A percentile compares a stretch with the other conserved stretches of the same genome.
Evolutionary conservation across 2,797 vertebrate species (phyloP).

Genomic region (Hozukius guyotensis): DNA sequence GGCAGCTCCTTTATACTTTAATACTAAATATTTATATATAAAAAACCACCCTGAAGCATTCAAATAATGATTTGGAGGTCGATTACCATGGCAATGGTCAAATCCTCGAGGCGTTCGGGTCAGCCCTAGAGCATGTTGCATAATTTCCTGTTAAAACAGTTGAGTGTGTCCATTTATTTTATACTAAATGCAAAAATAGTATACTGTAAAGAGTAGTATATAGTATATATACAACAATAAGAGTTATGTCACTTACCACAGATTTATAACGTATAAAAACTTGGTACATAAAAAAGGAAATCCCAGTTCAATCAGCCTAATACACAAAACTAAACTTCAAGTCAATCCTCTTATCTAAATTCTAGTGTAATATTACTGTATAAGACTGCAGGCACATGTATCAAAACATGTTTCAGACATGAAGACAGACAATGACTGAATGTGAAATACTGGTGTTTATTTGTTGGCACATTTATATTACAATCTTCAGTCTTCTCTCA

Average conservation of each 20-base stretch:
- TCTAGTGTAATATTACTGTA: background rate
- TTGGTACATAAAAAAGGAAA: background rate
- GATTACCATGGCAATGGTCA: too few species aligned
- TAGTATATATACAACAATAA: background rate
- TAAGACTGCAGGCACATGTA: background rate
- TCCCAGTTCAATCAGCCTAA: background rate
- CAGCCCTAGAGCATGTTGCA: background rate
- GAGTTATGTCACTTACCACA: background rate
- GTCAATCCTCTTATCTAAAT: background rate
- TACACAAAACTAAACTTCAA: background rate
- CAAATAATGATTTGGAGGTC: too few species aligned
- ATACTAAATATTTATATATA: too few species aligned
- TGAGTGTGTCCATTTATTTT: background rate
- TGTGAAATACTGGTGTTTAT: slow-evolving; percentile 91
- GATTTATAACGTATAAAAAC: background rate
- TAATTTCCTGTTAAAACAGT: background rate
- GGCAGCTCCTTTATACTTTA: background rate
- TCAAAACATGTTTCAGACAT: too few species aligned
- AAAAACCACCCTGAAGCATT: accelerated
- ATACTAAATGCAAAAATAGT: background rate
- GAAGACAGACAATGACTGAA: slow-evolving; percentile 33
- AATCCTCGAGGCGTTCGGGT: too few species aligned
- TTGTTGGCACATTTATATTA: slow-evolving; percentile 91
- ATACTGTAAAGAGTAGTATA: background rate
- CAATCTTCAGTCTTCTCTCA: slow-evolving; percentile 86